Base-by-base conservation (phyloP, 2,797 vertebrate species). In the Epinephelus malabaricus region DNA sequence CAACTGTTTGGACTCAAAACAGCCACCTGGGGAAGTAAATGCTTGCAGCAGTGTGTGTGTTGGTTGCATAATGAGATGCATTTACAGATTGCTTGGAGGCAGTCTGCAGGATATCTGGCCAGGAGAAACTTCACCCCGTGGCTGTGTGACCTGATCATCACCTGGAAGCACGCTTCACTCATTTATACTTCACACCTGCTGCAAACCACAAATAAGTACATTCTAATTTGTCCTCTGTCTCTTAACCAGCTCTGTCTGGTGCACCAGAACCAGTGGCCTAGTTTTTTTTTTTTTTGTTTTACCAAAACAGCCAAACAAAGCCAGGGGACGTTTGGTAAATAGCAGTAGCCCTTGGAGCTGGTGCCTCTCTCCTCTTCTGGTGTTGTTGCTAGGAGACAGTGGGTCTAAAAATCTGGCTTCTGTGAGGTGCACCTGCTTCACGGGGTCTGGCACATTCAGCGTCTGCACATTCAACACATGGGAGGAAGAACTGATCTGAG, bases 331-430 rank as follows among this genome's bases (percentile, higher is more conserved):
- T 87, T 92, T 82, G 88, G 90, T 89, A 91, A 89, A 91, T 74
- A 88, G 87, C 86, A 64, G 73, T 75, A 69, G 80, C 82, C 88
- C 82, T 76, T 43, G 55, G 87, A 84, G 90, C 89, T 77, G 84
- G 79, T 86, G 83, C 77, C 56, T 78, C 85, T 86, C 82, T 82
- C 54, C 72, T 87, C 74, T 86, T 89, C 72, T 91, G 88, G 86
- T 90, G 85, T 82, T 93, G 94, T 95, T 95, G 94, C 94, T 95
- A 94, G 93, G 94, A 94, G 90, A 95, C 94, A n/a, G 85, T 63
- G 75, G 81, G 78, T 89, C 86, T 89, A 76, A 91, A 64, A 91
- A 93, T 91, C 89, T 88, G 91, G 88, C 88, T 86, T 81, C 14
- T 66, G 64, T 6, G 56, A 84, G 83, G 82, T 54, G 92, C 94